Evolutionary conservation across 2,113 vertebrate genomes (phyloP).

Genomic region (Trogon melanurus): DNA sequence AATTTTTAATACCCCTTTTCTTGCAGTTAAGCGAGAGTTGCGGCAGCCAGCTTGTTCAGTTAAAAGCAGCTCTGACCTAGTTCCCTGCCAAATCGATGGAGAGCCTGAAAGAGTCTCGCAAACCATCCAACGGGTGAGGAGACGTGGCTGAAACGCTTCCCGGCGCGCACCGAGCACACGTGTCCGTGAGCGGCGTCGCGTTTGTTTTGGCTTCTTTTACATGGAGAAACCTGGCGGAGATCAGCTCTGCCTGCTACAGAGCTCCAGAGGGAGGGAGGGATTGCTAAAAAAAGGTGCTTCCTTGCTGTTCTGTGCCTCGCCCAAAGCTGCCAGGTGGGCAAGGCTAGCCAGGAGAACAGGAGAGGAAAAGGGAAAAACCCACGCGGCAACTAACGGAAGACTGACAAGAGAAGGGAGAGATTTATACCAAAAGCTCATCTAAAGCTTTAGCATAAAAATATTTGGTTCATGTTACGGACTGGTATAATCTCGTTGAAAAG

Average conservation of each 20-base stretch:
- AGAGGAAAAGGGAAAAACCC: neutral
- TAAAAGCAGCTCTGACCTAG: slow-evolving; percentile 75
- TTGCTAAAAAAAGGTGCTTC: neutral
- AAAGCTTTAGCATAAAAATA: neutral
- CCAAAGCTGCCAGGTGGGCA: neutral
- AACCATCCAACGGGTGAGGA: slow-evolving; percentile 41
- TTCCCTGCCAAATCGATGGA: slow-evolving; percentile 73
- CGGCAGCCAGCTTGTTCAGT: slow-evolving; percentile 44
- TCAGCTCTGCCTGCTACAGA: neutral
- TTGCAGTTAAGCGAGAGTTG: slow-evolving; percentile 65
- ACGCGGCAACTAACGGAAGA: neutral
- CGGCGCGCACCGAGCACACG: neutral
- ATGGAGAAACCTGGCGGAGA: neutral
- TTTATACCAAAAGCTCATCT: neutral
- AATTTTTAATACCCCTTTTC: slow-evolving; percentile 73
- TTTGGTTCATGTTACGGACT: neutral
- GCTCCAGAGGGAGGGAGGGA: neutral
- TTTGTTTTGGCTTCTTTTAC: neutral
- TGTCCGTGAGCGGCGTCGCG: neutral
- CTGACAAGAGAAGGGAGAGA: neutral
- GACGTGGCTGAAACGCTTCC: neutral
- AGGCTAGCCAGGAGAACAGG: neutral
- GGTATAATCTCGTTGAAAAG: neutral
- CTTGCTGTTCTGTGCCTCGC: neutral
- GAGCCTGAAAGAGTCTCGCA: neutral